phyloP scores from a whole-genome alignment of 2,888 invertebrate species.

The Apamea monoglypha region DNA sequence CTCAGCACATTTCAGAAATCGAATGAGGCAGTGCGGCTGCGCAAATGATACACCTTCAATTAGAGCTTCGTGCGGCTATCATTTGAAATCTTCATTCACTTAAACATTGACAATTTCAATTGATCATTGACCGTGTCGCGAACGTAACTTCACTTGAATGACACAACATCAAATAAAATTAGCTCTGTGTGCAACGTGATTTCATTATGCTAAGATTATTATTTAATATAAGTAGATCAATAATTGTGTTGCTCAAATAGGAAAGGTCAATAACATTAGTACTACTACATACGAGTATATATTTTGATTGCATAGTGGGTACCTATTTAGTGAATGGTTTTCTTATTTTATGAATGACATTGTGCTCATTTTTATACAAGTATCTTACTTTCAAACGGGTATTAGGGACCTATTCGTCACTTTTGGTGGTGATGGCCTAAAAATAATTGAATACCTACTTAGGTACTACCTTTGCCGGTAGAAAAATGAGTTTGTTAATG shows the following conservation, averaged over 20 bases:
- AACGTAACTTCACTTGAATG: neutral
- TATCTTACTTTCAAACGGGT: neutral
- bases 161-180: neutral
- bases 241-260: neutral
- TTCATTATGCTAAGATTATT: too few species aligned
- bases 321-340: too few species aligned
- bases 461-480: neutral
- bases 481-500: neutral
- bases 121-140: too few species aligned
- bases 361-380: neutral
- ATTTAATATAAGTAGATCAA: neutral
- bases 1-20: neutral
- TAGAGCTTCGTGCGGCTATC: neutral
- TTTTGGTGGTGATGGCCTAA: neutral
- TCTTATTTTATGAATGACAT: neutral
- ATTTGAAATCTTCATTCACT: too few species aligned
- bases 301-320: neutral
- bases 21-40: neutral
- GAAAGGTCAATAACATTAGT: slow-evolving; percentile 5
- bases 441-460: neutral
- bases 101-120: too few species aligned
- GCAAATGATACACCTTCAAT: neutral
- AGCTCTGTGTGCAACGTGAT: neutral
- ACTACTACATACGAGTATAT: too few species aligned
- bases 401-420: neutral